phyloP scores from a whole-genome alignment of 2,113 vertebrate species.

The Carlito syrichta region DNA sequence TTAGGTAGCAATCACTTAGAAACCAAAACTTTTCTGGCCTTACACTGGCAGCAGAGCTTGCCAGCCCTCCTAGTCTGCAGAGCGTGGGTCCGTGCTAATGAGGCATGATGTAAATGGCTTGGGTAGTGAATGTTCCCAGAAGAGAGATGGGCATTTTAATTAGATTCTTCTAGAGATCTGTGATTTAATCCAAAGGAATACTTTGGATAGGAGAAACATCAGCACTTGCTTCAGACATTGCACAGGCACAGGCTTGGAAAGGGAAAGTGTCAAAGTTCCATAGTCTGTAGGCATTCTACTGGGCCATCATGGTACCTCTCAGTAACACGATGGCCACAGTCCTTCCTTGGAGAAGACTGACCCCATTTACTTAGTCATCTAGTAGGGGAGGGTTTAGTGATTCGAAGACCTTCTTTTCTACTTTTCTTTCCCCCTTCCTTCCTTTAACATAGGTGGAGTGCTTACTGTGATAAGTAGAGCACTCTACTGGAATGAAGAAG shows the following conservation, averaged over 20 bases:
- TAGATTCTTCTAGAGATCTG: neutral
- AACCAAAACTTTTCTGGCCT: neutral
- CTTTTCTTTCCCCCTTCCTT: neutral
- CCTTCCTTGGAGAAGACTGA: neutral
- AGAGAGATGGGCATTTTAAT: neutral
- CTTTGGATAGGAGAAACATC: neutral
- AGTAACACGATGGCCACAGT: neutral
- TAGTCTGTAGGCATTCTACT: neutral
- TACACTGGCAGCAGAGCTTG: neutral
- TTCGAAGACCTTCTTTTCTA: neutral
- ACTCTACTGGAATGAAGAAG: neutral
- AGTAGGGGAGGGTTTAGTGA: neutral
- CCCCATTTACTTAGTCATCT: neutral
- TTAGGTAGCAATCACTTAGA: neutral
- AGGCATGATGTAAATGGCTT: neutral
- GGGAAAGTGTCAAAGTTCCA: neutral
- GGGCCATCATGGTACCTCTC: neutral
- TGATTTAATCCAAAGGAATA: neutral
- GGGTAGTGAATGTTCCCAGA: neutral
- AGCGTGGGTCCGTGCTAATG: neutral
- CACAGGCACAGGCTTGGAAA: neutral
- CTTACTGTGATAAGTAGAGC: neutral
- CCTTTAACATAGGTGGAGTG: neutral
- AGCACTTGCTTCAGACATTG: neutral
- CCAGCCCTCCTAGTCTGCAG: neutral